Conservation (phyloP, 1,140 invertebrate species). For the Drosophila nikananu region DNA sequence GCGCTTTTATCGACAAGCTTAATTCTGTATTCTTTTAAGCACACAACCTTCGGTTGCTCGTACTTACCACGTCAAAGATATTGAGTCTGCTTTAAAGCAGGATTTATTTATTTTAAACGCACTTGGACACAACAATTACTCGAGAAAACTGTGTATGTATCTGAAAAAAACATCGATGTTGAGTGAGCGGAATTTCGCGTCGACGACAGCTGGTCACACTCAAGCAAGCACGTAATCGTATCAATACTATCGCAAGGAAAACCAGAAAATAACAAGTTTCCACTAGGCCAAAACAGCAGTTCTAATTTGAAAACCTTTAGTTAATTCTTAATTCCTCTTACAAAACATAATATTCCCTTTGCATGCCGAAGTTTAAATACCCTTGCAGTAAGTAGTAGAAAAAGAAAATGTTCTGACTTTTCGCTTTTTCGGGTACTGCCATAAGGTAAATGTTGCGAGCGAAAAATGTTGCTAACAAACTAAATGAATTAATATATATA, state of each 20-base stretch:
- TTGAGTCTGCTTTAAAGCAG: conserved; percentile 67
- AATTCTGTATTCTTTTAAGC: neutral
- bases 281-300: too few relatives aligned
- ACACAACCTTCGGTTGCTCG: neutral
- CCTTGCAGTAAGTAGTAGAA: too few relatives aligned
- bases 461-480: too few relatives aligned
- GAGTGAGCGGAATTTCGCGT: neutral
- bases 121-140: conserved; percentile 33
- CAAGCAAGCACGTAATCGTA: neutral
- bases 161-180: conserved; percentile 14
- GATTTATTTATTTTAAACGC: conserved; percentile 54
- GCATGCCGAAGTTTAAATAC: too few relatives aligned
- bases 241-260: neutral
- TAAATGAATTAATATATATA: too few relatives aligned
- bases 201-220: neutral
- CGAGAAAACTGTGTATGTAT: conserved; percentile 40
- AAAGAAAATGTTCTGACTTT: too few relatives aligned
- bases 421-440: too few relatives aligned
- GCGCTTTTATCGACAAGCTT: neutral
- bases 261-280: neutral
- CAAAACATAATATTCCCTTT: too few relatives aligned
- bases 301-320: neutral
- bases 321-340: too few relatives aligned
- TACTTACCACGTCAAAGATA: conserved; percentile 66
- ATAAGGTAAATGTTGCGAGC: too few relatives aligned